Conservation (phyloP, 1,140 invertebrate genomes). For the Macrobrachium nipponense region DNA sequence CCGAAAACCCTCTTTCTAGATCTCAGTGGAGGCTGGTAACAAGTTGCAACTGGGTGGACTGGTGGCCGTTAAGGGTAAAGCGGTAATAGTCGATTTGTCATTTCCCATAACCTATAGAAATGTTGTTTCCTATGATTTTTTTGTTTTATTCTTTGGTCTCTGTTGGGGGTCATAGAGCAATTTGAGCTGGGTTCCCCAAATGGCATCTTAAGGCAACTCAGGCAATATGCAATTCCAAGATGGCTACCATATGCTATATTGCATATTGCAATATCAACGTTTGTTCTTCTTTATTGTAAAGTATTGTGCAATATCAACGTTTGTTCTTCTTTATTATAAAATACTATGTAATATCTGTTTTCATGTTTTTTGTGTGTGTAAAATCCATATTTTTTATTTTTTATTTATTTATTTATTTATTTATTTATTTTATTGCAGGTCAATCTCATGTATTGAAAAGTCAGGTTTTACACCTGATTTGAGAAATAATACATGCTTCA, state of each 20-base stretch:
- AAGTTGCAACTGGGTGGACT: too few relatives aligned
- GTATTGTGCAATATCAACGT: neutral
- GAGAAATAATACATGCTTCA: too few relatives aligned
- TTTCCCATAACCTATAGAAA: constrained; percentile 12
- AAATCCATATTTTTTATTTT: too few relatives aligned
- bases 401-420: too few relatives aligned
- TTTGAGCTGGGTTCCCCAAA: neutral
- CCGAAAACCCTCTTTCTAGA: too few relatives aligned
- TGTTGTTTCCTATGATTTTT: constrained; percentile 11
- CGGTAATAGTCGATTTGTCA: neutral
- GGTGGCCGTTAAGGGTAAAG: too few relatives aligned
- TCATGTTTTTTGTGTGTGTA: too few relatives aligned
- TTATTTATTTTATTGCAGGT: too few relatives aligned
- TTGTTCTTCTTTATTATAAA: neutral
- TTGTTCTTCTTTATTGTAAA: neutral
- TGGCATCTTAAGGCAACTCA: neutral
- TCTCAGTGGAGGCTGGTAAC: too few relatives aligned
- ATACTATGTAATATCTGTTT: neutral
- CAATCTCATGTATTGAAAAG: too few relatives aligned
- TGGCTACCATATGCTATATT: neutral
- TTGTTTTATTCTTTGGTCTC: neutral
- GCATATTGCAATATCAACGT: neutral
- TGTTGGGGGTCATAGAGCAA: neutral
- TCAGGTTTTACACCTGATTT: too few relatives aligned
- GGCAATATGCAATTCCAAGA: neutral